Evolutionary conservation across 2,888 invertebrate species (phyloP).

Genomic region (Celastrina argiolus): DNA sequence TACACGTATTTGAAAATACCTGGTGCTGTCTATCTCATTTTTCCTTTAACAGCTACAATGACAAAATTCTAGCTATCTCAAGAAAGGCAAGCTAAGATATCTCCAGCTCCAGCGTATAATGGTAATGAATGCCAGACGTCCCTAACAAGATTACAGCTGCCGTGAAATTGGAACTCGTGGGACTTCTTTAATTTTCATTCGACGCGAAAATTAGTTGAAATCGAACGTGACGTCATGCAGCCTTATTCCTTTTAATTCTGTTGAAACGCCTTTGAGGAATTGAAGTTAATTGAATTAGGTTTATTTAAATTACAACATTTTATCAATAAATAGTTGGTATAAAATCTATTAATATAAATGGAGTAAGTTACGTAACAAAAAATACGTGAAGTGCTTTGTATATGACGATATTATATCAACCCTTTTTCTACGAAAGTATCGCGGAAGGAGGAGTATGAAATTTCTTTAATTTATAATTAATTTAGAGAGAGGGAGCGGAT

Average conservation of each 20-base stretch:
- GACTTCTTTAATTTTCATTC: slow-evolving; percentile 74
- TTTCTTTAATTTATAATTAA: no score
- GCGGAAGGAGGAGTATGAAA: no score
- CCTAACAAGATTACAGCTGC: slow-evolving; percentile 73
- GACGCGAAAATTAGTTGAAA: slow-evolving; percentile 65
- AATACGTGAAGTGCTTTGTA: no score
- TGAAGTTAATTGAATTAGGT: not conserved
- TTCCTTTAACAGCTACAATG: not conserved
- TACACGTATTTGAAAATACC: no score
- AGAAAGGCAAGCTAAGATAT: slow-evolving; percentile 42
- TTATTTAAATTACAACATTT: not conserved
- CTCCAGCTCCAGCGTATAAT: slow-evolving; percentile 66
- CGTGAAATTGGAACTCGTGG: slow-evolving; percentile 70
- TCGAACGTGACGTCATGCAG: slow-evolving; percentile 40
- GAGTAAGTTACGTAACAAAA: no score
- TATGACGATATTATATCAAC: no score
- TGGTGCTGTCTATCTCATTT: not conserved
- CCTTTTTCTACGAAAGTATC: no score
- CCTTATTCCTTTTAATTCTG: slow-evolving; percentile 12
- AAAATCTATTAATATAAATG: no score
- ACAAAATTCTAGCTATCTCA: not conserved
- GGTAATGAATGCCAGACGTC: slow-evolving; percentile 73
- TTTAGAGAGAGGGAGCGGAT: no score
- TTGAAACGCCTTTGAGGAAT: slow-evolving; percentile 5
- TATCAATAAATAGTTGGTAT: no score